Base-by-base conservation (phyloP, 2,113 vertebrate genomes). In the Eolophus roseicapilla region DNA sequence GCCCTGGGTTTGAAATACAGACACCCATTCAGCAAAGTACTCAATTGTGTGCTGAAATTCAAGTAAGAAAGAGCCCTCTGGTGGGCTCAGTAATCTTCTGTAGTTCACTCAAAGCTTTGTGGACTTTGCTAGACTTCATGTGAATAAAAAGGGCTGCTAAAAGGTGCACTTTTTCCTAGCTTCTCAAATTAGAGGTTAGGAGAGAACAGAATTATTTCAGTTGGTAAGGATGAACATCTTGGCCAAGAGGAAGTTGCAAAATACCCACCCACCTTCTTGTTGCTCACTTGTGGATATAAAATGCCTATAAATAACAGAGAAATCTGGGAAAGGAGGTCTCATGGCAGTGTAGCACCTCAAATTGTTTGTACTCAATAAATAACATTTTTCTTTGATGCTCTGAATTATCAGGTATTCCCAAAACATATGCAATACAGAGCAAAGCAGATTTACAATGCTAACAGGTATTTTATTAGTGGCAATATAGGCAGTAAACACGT, bases 401-500 rank as follows among this genome's bases (percentile, higher is more conserved):
- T 96, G 81, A 93, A 97, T 97, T 94, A 92, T 57, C 65, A 82
- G 86, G 86, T 77, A 92, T 85, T 93, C 89, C 69, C 62, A 84
- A 92, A 83, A 73, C 59, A 95, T 91, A 92, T 93, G 65, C 64
- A 96, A 80, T 11, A 91, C 44, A 94, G 35, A 89, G 47, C 29
- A 86, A 67, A 92, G 88, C 80, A 94, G 84, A 86, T 79, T 96
- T 89, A 69, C 37, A 52, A 18, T 9, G 4, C 68, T 93, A 90
- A 93, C 46, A 77, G 82, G 59, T 95, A 92, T 88, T 71, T 88
- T 93, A 92, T 92, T 92, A 90, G 59, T 73, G 65, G 86, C 59
- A 96, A 92, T 50, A n/a, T 18, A 57, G 77, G 59, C 69, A 79
- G 29, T 44, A 75, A 28, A n/a, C 55, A 46, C 12, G 46, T 24